phyloP scores from a whole-genome alignment of 1,140 invertebrate species.

The Aphis craccivora region DNA sequence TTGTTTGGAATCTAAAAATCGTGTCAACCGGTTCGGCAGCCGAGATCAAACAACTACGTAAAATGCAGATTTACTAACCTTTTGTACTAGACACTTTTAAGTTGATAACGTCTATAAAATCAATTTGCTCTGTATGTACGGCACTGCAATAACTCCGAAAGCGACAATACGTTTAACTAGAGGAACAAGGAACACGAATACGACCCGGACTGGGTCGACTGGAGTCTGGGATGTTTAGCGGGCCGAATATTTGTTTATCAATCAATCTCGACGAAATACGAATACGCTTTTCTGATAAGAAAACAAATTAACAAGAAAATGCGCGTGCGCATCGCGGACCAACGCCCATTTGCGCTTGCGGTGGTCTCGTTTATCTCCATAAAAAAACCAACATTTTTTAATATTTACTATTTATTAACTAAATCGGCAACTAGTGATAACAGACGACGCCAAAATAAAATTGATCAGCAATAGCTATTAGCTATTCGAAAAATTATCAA shows the following conservation, averaged over 20 bases:
- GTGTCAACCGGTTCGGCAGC: not conserved
- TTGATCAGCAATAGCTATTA: too few relatives aligned
- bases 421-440: too few relatives aligned
- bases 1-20: not conserved
- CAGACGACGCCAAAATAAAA: too few relatives aligned
- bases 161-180: not conserved
- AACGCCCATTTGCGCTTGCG: slow-evolving; percentile 52
- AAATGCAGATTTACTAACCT: not conserved
- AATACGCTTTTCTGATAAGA: slow-evolving; percentile 43
- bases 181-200: not conserved
- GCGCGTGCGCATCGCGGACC: not conserved
- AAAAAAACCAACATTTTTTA: not conserved
- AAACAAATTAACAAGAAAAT: slow-evolving; percentile 37
- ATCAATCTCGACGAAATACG: not conserved
- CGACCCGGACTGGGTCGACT: not conserved
- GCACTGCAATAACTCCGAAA: not conserved
- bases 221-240: not conserved
- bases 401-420: slow-evolving; percentile 10
- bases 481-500: too few relatives aligned
- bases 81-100: not conserved
- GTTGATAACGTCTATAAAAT: not conserved
- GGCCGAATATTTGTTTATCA: slow-evolving; percentile 51
- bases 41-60: not conserved
- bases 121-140: not conserved
- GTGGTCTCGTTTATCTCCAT: not conserved